Evolutionary conservation across 1,140 invertebrate species (phyloP), one percentile per base, ranked within the genome.

Genomic region (Eumeta japonica): DNA sequence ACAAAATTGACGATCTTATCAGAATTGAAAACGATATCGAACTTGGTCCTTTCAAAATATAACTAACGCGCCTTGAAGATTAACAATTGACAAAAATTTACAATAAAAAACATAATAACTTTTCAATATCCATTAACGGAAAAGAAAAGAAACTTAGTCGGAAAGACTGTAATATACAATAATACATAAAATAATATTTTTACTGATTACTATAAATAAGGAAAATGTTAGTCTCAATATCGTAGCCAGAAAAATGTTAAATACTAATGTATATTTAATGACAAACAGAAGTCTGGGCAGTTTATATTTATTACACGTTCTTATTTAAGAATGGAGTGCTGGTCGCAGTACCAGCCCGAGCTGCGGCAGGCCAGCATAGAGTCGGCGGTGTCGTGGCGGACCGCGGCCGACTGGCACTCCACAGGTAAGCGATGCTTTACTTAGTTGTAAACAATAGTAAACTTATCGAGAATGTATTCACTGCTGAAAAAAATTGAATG

Each of bases 361-460:
- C 45, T 73, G 40, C 64, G 63, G 28, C 68, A 74, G 43, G 64
- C 54, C 28, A 74, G 68, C 45, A 56, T 68, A 9, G 68, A 74
- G 40, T 74, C 68, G 5, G 68, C 66, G 11, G 55, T 67, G 35
- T 74, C 68, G 13, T 74, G 68, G 68, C 55, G 64, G 43, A 74
- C 68, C 5, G 68, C 70, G 7, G 55, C 64, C 13, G 67, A 72
- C 31, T 71, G 66, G 65, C 67, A 68, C 30, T 72, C 70, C 1
- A 55, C 49, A 55, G 66, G 67, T 73, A 47, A n/a, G n/a, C n/a
- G n/a, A n/a, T n/a, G n/a, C n/a, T 20, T 10, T 10, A 15, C 5
- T n/a, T 5, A n/a, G n/a, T n/a, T n/a, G n/a, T n/a, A n/a, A n/a
- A n/a, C n/a, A n/a, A n/a, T n/a, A n/a, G n/a, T n/a, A n/a, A n/a